Evolutionary conservation across 2,113 vertebrate species (phyloP), one percentile per base, ranked within the genome.

Genomic region (Marmota flaviventris): DNA sequence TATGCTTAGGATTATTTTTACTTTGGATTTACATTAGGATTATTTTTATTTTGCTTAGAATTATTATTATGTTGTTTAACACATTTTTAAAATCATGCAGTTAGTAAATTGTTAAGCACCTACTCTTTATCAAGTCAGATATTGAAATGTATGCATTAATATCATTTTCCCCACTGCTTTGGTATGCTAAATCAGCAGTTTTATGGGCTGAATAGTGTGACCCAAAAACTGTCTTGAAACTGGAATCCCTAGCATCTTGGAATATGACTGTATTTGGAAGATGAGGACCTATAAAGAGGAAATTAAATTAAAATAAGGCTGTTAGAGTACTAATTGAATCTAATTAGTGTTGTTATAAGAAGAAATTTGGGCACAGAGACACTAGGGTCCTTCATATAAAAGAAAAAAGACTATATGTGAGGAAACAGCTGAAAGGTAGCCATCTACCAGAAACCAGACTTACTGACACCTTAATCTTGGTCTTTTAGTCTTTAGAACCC

Each of bases 121-220:
- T 84, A n/a, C 24, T 48, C 10, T 83, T 4, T 82, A 17, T 84
- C 39, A 48, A 14, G 9, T 76, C 27, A 42, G 2, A 34, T 76
- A 22, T 39, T 94, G 51, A 94, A 85, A 76, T 63, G 48, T 75
- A 88, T 76, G 5, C 48, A 79, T 92, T 85, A 89, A 32, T 34
- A 61, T 94, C 56, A 85, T 92, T 94, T 56, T 91, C 9, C 84
- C 72, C 63, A 34, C 56, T 13, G 17, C 13, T 95, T 42, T 51
- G 34, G 51, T 76, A 2, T 93, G 12, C 42, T 51, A 34, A 86
- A 37, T 81, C 63, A n/a, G 3, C 39, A 86, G 20, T 69, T 37
- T 67, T 58, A n/a, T 2, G 34, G 18, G 4, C 20, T 39, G 48
- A 83, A 29, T 61, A 56, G 27, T 72, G 51, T 65, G 51, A 65